These are phyloP conservation scores for Aporophyla lueneburgensis DNA, from an alignment of 2,888 invertebrate genomes.

Conservation along the genomic window DNA sequence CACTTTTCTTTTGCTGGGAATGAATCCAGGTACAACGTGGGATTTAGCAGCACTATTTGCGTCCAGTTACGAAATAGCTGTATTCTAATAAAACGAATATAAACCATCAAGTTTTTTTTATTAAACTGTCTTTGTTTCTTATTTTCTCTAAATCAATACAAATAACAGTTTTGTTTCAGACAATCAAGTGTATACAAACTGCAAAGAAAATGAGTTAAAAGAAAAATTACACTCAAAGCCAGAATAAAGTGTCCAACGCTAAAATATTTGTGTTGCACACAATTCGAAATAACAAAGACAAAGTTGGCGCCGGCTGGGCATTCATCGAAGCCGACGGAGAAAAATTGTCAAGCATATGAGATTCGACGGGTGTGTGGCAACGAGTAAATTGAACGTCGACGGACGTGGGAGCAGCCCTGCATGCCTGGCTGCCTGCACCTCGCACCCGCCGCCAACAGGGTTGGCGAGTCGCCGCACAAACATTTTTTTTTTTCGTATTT, in stretches of 20 bases:
- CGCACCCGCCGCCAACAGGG: constrained; percentile 59
- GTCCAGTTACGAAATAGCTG: background rate
- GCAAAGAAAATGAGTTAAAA: constrained; percentile 30
- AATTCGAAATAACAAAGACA: constrained; percentile 63
- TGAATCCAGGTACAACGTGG: background rate
- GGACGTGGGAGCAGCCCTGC: constrained; percentile 63
- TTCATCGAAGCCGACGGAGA: constrained; percentile 63
- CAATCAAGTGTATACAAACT: constrained; percentile 26
- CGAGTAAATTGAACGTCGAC: constrained; percentile 75
- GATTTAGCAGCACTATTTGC: background rate
- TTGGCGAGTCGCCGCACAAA: constrained; percentile 38
- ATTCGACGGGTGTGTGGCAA: constrained; percentile 62
- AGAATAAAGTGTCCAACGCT: constrained; percentile 42
- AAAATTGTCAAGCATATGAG: constrained; percentile 68
- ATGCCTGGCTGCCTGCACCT: constrained; percentile 66
- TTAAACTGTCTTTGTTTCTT: constrained; percentile 21
- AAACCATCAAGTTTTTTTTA: background rate
- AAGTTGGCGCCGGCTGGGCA: constrained; percentile 52
- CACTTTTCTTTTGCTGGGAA: background rate
- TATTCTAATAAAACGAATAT: background rate
- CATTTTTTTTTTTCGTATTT: constrained; percentile 37
- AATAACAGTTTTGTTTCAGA: constrained; percentile 27
- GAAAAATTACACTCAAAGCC: constrained; percentile 44
- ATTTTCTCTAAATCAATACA: constrained; percentile 32
- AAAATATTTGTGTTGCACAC: constrained; percentile 59